These are phyloP conservation scores for Cylloceria caligata DNA, from an alignment of 2,888 invertebrate species.

Conservation along the genomic window DNA sequence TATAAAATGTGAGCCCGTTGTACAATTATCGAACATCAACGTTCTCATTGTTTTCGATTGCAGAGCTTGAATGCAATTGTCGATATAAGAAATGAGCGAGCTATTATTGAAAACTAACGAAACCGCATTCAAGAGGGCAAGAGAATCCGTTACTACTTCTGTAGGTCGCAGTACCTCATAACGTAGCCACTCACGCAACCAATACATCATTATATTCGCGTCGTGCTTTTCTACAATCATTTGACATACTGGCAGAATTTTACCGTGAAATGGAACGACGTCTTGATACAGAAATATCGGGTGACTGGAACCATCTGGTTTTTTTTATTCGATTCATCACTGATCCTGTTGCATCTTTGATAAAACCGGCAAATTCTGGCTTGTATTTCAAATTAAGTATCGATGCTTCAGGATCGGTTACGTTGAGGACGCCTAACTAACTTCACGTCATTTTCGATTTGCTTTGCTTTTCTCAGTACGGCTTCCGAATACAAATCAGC, in stretches of 20 bases:
- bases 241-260: conserved; percentile 54
- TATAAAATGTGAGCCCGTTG: no score
- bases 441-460: conserved; percentile 42
- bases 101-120: conserved; percentile 13
- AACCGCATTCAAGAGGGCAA: conserved; percentile 42
- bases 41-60: no score
- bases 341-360: conserved; percentile 50
- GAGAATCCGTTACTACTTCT: conserved; percentile 54
- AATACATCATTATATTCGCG: conserved; percentile 43
- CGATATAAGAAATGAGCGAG: conserved; percentile 15
- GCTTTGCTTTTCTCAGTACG: no score
- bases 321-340: no score
- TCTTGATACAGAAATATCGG: conserved; percentile 42
- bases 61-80: neutral
- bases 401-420: conserved; percentile 10
- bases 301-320: conserved; percentile 42
- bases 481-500: no score
- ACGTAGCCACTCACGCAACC: conserved; percentile 51
- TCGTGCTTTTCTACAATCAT: conserved; percentile 56
- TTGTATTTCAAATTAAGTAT: conserved; percentile 41
- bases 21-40: no score
- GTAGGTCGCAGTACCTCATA: no score
- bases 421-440: no score
- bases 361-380: no score
- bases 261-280: conserved; percentile 17